Conservation (phyloP, 2,113 vertebrate species). For the Amblyornis subalaris region DNA sequence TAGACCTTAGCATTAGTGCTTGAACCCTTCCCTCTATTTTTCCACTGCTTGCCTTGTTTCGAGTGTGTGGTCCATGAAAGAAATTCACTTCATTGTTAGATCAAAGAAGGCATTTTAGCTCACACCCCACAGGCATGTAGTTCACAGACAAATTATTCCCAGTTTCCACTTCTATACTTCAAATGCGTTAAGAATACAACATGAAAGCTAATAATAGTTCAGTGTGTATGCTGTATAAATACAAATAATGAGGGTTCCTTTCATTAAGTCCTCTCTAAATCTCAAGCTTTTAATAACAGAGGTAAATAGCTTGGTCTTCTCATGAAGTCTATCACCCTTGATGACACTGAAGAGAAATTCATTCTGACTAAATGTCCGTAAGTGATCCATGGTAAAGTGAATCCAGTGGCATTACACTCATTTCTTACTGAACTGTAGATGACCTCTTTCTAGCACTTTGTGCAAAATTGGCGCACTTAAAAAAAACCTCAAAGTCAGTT, state of each 20-base stretch:
- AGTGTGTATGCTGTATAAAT: not conserved
- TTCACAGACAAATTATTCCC: slow-evolving; percentile 55
- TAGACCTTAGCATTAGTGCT: not conserved
- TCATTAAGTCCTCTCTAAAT: slow-evolving; percentile 1
- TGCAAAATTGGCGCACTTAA: not conserved
- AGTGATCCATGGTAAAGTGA: slow-evolving; percentile 2
- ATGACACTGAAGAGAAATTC: slow-evolving; percentile 19
- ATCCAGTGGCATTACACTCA: not conserved
- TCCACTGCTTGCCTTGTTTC: not conserved
- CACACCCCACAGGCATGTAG: slow-evolving; percentile 28
- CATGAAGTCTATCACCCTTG: slow-evolving; percentile 26
- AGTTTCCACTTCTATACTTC: slow-evolving; percentile 36
- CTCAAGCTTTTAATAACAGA: not conserved
- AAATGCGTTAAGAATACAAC: slow-evolving; percentile 16
- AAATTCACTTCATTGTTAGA: slow-evolving; percentile 40
- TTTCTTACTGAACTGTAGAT: slow-evolving; percentile 12
- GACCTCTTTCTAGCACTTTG: not conserved
- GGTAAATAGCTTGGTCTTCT: slow-evolving; percentile 19
- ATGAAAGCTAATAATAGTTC: slow-evolving; percentile 29
- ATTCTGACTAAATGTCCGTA: not conserved
- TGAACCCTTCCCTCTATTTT: not conserved
- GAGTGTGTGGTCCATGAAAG: slow-evolving; percentile 46
- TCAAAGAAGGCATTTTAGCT: slow-evolving; percentile 48
- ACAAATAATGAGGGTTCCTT: not conserved
- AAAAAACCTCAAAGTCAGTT: not conserved